These are phyloP conservation scores for Drosophila anomalata DNA, from an alignment of 2,888 invertebrate species.

Conservation along the genomic window DNA sequence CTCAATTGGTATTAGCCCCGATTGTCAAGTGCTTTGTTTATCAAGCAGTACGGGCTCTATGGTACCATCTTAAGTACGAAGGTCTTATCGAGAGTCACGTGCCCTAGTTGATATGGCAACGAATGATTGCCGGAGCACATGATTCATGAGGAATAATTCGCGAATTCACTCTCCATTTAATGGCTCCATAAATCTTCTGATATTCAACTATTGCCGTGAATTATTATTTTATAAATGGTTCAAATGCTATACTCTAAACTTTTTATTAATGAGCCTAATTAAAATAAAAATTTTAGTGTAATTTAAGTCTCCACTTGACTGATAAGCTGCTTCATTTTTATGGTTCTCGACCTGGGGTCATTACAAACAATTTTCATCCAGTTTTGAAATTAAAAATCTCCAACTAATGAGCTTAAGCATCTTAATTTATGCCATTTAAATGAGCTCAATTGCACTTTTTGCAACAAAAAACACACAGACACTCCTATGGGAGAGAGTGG, in stretches of 20 bases:
- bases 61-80: slow-evolving; percentile 31
- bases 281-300: neutral
- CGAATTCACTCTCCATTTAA: slow-evolving; percentile 30
- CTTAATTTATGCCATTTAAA: slow-evolving; percentile 71
- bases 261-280: neutral
- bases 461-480: slow-evolving; percentile 8
- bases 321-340: slow-evolving; percentile 49
- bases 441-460: slow-evolving; percentile 48
- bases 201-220: slow-evolving; percentile 17
- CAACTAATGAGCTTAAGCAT: slow-evolving; percentile 64
- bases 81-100: slow-evolving; percentile 64
- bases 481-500: neutral
- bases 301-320: slow-evolving; percentile 48
- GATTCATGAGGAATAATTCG: slow-evolving; percentile 49
- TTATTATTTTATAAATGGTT: neutral
- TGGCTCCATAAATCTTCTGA: slow-evolving; percentile 4
- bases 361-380: slow-evolving; percentile 19
- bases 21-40: slow-evolving; percentile 66
- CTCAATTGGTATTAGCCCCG: slow-evolving; percentile 30
- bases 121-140: slow-evolving; percentile 34
- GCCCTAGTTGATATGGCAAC: slow-evolving; percentile 42
- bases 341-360: slow-evolving; percentile 29
- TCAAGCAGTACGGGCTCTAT: slow-evolving; percentile 41
- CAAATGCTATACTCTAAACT: neutral
- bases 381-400: slow-evolving; percentile 54